Base-by-base conservation (phyloP, 2,888 invertebrate genomes). In the Chouioia cunea region DNA sequence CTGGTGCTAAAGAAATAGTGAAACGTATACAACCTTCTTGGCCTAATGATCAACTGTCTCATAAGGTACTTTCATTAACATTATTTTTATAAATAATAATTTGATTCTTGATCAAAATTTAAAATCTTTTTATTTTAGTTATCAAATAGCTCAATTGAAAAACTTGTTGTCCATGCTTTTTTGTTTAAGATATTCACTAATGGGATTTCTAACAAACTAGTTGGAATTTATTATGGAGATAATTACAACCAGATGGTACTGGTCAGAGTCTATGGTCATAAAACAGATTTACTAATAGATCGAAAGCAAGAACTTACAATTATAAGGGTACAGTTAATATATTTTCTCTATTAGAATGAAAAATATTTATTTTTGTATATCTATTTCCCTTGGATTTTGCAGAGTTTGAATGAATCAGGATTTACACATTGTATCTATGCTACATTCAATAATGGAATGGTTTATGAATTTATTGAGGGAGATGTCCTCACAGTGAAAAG, bases 261-360 rank as follows among this genome's bases (percentile, higher is more conserved):
- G 65, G 90, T 98, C 23, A 89, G 97, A 78, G 91, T 98, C 73
- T 97, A 97, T 88, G 98, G 98, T 36, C 91, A 93, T 79, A 96
- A 96, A 86, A 97, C 97, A 2, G 97, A 97, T 86, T 88, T 95
- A 77, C 90, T 98, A 74, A 97, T 98, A 81, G 95, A 98, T 83
- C 89, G 97, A 75, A 90, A 92, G 82, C 91, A 92, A 62, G 97
- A 97, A 87, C 91, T 91, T 69, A 89, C 90, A 75, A 85, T 84
- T 75, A 84, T 85, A 58, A 77, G 81, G 77, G 85, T 84, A 69
- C 50, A 16, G 36, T 6, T 18, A 47, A 48, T 54, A 10, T 27
- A 63, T 53, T 52, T 57, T 27, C n/a, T 46, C 44, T 53, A 27
- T 27, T 27, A 6, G 4, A 27, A 27, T 4, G n/a, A 36, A 57